Percentiles rank a stretch among this genome's conserved stretches.
Conservation (phyloP, 2,113 vertebrate genomes). For the Oostethus manadensis region DNA sequence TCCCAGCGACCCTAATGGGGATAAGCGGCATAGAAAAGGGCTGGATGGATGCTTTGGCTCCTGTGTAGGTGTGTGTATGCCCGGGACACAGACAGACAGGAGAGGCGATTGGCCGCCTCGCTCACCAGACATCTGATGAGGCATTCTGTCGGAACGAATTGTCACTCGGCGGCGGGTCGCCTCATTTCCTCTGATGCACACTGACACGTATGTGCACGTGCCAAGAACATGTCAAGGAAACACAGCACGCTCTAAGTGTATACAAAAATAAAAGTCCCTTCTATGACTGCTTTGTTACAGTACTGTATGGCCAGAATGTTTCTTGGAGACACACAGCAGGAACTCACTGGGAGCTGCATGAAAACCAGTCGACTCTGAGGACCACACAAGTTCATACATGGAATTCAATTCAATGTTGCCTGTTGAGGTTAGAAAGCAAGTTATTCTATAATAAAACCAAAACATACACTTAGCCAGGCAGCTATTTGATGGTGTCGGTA, state of each 20-base stretch:
- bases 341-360: neutral
- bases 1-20: too few species aligned
- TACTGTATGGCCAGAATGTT: neutral
- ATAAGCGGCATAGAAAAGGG: too few species aligned
- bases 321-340: neutral
- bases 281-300: too few species aligned
- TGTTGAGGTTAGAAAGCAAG: neutral
- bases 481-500: too few species aligned
- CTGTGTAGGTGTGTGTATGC: constrained; percentile 11
- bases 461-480: too few species aligned
- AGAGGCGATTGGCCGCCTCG: constrained; percentile 38
- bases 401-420: neutral
- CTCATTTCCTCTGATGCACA: constrained; percentile 39
- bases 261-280: too few species aligned
- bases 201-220: constrained; percentile 6
- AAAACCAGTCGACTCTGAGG: neutral
- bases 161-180: constrained; percentile 43
- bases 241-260: neutral
- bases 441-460: neutral
- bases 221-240: neutral
- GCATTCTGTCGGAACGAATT: constrained; percentile 49
- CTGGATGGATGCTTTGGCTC: neutral
- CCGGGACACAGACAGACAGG: constrained; percentile 30
- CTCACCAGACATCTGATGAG: constrained; percentile 50
- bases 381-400: neutral